A percentile compares a stretch with the other conserved stretches of the same genome.
Conservation (phyloP, 2,888 invertebrate genomes). For the Sarcophaga variegata region DNA sequence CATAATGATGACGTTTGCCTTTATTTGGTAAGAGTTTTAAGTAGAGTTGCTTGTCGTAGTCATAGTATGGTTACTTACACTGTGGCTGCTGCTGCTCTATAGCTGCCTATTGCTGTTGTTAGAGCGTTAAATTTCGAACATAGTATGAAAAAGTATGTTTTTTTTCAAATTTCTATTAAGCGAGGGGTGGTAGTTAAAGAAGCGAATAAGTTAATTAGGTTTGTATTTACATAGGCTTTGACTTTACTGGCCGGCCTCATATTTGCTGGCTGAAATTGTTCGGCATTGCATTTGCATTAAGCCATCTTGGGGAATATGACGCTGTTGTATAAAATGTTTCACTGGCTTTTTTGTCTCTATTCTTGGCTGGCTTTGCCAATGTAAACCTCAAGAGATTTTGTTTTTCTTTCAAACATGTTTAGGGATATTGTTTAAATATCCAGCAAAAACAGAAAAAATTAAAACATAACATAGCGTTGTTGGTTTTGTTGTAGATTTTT, state of each 20-base stretch:
- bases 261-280: not conserved
- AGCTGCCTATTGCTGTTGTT: conserved; percentile 39
- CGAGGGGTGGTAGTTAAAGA: not conserved
- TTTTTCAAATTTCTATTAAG: not conserved
- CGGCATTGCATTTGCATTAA: conserved; percentile 64
- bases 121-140: conserved; percentile 55
- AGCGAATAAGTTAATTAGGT: not conserved
- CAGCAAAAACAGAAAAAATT: not conserved
- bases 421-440: conserved; percentile 66
- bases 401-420: conserved; percentile 47
- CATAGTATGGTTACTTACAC: conserved; percentile 14
- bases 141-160: conserved; percentile 28
- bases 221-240: not conserved
- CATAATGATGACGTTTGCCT: conserved; percentile 41
- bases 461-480: conserved; percentile 54
- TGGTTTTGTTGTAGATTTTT: conserved; percentile 3
- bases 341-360: not conserved
- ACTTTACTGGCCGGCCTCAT: not conserved
- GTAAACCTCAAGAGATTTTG: conserved; percentile 57
- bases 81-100: not conserved
- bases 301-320: conserved; percentile 53
- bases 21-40: conserved; percentile 43
- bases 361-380: not conserved
- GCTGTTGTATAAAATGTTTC: conserved; percentile 19
- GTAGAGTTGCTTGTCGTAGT: conserved; percentile 17